Conservation (phyloP, 2,797 vertebrate genomes). For the Anableps anableps region DNA sequence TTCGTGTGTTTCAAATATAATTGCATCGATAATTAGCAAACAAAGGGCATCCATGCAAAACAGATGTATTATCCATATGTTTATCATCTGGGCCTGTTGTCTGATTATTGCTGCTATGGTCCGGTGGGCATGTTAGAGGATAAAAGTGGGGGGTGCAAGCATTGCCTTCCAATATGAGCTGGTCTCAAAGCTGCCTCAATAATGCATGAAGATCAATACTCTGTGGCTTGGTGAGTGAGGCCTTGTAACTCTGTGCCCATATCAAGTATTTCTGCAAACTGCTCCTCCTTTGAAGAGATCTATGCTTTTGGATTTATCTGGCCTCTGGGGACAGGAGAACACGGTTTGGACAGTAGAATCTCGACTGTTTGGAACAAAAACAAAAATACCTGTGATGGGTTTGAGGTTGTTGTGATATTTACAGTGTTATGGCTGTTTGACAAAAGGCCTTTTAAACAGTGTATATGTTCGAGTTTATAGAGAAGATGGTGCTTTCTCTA, state of each 20-base stretch:
- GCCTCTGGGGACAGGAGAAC: slow-evolving; percentile 48
- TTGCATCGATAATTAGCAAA: slow-evolving; percentile 49
- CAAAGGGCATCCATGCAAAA: slow-evolving; percentile 12
- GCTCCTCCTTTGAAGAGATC: slow-evolving; percentile 64
- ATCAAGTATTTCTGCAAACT: slow-evolving; percentile 70
- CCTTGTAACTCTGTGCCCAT: slow-evolving; percentile 62
- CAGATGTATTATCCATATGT: slow-evolving; percentile 63
- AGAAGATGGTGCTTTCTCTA: not conserved
- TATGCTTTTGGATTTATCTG: slow-evolving; percentile 61
- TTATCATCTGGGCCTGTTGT: slow-evolving; percentile 54
- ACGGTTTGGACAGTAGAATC: slow-evolving; percentile 46
- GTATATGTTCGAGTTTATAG: slow-evolving; percentile 15
- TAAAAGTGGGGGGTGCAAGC: slow-evolving; percentile 49
- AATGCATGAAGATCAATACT: slow-evolving; percentile 80
- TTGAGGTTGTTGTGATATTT: slow-evolving; percentile 54
- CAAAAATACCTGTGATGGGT: slow-evolving; percentile 33
- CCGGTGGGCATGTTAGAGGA: slow-evolving; percentile 65
- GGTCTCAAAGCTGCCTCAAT: slow-evolving; percentile 71
- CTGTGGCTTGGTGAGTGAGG: slow-evolving; percentile 72
- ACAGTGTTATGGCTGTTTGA: slow-evolving; percentile 46
- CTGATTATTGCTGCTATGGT: slow-evolving; percentile 69
- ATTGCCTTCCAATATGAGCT: slow-evolving; percentile 67
- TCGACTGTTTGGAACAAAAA: slow-evolving; percentile 41
- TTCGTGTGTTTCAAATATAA: slow-evolving; percentile 38
- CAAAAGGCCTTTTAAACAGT: slow-evolving; percentile 16